A percentile compares a stretch with the other conserved stretches of the same genome.
Conservation (phyloP, 1,140 invertebrate genomes). For the Stegodyphus mimosarum region DNA sequence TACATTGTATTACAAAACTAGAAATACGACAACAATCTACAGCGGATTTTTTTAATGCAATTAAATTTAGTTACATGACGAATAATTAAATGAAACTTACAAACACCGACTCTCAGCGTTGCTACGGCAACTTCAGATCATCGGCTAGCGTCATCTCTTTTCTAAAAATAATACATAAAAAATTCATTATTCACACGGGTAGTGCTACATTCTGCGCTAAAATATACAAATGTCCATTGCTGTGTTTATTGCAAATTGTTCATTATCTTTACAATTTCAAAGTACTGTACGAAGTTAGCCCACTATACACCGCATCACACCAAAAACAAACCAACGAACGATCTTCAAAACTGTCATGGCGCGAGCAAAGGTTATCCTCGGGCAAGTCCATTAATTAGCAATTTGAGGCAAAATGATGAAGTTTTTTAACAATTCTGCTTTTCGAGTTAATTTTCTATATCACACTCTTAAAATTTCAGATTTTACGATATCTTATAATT, state of each 20-base stretch:
- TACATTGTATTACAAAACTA: too few species aligned
- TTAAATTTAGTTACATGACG: too few species aligned
- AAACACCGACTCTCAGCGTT: background rate
- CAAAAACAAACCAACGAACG: background rate
- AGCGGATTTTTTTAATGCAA: too few species aligned
- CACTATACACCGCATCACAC: background rate
- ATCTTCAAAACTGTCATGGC: conserved; percentile 57
- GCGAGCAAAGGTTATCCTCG: conserved; percentile 58
- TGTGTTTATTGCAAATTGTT: background rate
- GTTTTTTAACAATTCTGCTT: too few species aligned
- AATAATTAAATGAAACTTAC: background rate
- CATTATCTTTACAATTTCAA: background rate
- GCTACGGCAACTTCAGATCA: background rate
- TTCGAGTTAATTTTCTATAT: too few species aligned
- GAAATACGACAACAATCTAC: too few species aligned
- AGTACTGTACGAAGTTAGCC: background rate
- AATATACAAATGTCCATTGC: background rate
- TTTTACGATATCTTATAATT: too few species aligned
- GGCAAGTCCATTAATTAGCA: conserved; percentile 50
- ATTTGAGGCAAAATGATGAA: too few species aligned
- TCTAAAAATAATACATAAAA: background rate
- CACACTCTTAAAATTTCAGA: too few species aligned
- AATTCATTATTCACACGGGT: background rate
- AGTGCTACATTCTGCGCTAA: background rate
- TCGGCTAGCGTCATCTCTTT: background rate